These are phyloP conservation scores for Drosophila mauritiana DNA, from an alignment of 1,140 invertebrate genomes.

Conservation along the genomic window DNA sequence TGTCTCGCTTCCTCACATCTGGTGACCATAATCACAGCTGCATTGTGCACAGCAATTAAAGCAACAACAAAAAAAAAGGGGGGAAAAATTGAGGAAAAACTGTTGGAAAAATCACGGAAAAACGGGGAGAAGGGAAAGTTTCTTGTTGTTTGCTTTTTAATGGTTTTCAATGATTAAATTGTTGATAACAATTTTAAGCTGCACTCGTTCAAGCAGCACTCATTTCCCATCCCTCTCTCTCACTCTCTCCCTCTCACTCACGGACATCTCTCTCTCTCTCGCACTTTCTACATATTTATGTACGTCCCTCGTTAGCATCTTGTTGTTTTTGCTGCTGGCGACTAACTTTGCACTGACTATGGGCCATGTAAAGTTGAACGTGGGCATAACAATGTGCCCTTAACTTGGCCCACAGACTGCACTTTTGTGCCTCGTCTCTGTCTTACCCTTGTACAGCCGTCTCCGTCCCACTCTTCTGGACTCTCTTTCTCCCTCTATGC, in stretches of 20 bases:
- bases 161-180: constrained; percentile 75
- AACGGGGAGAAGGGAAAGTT: constrained; percentile 16
- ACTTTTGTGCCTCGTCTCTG: constrained; percentile 5
- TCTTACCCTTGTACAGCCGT: neutral
- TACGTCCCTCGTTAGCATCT: constrained; percentile 44
- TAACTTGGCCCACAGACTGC: constrained; percentile 49
- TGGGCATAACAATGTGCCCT: constrained; percentile 62
- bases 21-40: constrained; percentile 66
- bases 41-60: constrained; percentile 61
- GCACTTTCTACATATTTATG: neutral
- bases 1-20: constrained; percentile 20
- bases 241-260: no score
- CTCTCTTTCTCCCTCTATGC: neutral
- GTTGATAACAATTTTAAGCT: constrained; percentile 60
- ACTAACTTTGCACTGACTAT: constrained; percentile 50
- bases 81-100: constrained; percentile 4
- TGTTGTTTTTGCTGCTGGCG: constrained; percentile 49
- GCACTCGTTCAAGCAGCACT: constrained; percentile 33
- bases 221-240: neutral
- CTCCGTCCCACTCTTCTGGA: neutral
- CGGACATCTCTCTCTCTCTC: neutral
- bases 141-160: constrained; percentile 56
- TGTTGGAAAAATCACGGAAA: constrained; percentile 12
- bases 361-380: constrained; percentile 55
- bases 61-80: neutral